Base-by-base conservation (phyloP, 2,888 invertebrate genomes). In the Mechanitis mazaeus region DNA sequence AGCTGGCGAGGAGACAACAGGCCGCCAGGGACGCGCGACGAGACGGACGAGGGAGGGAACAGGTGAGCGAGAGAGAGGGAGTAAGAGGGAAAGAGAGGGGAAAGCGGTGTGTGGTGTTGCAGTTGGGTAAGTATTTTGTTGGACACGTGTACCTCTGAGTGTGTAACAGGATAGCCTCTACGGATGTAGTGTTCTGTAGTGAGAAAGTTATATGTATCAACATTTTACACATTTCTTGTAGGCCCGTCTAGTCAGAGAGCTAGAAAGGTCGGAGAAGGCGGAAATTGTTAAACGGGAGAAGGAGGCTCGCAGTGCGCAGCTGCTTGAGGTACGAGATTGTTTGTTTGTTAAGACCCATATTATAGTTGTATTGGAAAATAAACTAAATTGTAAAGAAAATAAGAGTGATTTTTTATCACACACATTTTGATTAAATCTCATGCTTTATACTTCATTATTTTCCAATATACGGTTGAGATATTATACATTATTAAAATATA, bases 281-380 rank as follows among this genome's bases (percentile, higher is more conserved):
- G 97, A 97, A 78, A 93, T 95, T 61, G 94, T 94, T 53, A 93
- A 96, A 70, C 90, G 96, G 72, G 95, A 95, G 82, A 93, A 96
- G 78, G 95, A 95, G 82, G 93, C 94, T 56, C 91, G 96, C 71
- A 95, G 95, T 77, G 96, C 96, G 73, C 97, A 97, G 80, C 91
- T 97, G 50, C 85, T 97, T 72, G 97, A 97, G 95, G 97, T 97
- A 90, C 87, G 87, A 81, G 45, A 20, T 31, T 7, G 9, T 33
- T 45, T 60, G 53, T 58, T 53, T 56, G 38, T 46, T 56, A 42
- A 46, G 56, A 59, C 59, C 61, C 65, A 62, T 56, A 56, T 59
- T 64, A 61, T 65, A 59, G 61, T 20, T 45, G 33, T 58, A 53
- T 61, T 58, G 61, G 60, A 61, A 64, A 59, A 62, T 62, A 56